These are phyloP conservation scores for honey bee (Apis mellifera) DNA, from an alignment of 1,140 invertebrate species.

Conservation along the genomic window Amel_HAv3.1 CM009937.2:683001-683500, in stretches of 20 bases:
- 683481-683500: not conserved
- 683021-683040: too few relatives aligned
- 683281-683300: not conserved
- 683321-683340: not conserved
- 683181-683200: too few relatives aligned
- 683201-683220: not conserved
- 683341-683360: not conserved
- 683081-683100: too few relatives aligned
- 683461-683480: constrained; percentile 5
- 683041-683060: too few relatives aligned
- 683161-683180: too few relatives aligned
- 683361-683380: constrained; percentile 27
- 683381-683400: not conserved
- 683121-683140: too few relatives aligned
- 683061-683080: too few relatives aligned
- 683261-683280: constrained; percentile 25
- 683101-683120: too few relatives aligned
- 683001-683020: too few relatives aligned
- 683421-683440: constrained; percentile 5
- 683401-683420: constrained; percentile 26
- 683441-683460: not conserved
- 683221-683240: not conserved
- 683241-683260: not conserved
- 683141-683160: too few relatives aligned
- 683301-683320: not conserved